Conservation (phyloP, 1,140 invertebrate species). For the Leptopilina clavipes region DNA sequence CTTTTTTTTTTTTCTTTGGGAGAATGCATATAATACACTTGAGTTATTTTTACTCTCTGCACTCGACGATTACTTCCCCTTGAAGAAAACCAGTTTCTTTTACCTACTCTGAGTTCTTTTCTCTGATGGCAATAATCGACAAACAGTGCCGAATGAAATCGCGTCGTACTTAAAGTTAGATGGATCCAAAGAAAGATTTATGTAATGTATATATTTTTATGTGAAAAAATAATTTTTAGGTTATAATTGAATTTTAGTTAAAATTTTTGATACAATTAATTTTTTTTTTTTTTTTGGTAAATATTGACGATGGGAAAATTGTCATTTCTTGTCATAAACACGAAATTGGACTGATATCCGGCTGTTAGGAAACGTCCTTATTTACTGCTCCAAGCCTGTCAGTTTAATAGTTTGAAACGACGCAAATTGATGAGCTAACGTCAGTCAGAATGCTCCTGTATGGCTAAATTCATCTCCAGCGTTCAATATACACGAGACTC, state of each 20-base stretch:
- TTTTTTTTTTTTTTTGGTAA: background rate
- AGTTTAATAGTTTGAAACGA: conserved; percentile 10
- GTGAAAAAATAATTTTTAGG: no score
- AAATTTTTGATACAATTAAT: no score
- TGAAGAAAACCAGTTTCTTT: background rate
- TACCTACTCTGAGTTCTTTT: background rate
- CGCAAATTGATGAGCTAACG: conserved; percentile 16
- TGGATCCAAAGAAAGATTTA: no score
- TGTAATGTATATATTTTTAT: no score
- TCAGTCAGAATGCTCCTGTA: background rate
- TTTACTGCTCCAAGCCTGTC: conserved; percentile 19
- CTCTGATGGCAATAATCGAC: background rate
- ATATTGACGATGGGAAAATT: background rate
- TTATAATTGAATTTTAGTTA: no score
- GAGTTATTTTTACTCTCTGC: background rate
- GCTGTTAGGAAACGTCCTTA: conserved; percentile 2
- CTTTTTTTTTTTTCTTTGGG: background rate
- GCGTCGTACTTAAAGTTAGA: no score
- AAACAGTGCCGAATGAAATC: background rate
- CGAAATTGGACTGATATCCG: background rate
- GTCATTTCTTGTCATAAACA: background rate
- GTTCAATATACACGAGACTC: background rate
- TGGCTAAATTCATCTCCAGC: conserved; percentile 1
- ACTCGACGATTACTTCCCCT: background rate
- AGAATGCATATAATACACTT: background rate